Base-by-base conservation (phyloP, 2,888 invertebrate species). In the Dolichopus griseipennis region DNA sequence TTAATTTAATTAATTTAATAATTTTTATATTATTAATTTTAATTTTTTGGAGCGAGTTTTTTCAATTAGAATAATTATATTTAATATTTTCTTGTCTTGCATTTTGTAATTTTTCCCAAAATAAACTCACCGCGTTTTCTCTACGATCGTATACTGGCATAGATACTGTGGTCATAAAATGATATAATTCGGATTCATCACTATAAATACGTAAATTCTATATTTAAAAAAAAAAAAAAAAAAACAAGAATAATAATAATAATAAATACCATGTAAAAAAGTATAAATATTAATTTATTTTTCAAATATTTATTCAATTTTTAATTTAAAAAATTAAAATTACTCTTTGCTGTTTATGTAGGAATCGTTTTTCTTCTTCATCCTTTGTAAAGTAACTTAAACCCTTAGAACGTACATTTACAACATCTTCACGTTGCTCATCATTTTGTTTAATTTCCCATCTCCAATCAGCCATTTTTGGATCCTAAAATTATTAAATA, bases 81-180 rank as follows among this genome's bases (percentile, higher is more conserved):
- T 67, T 43, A 22, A 22, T 62, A 62, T 62, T 62, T 62, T 62
- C 52, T 52, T 33, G 27, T 18, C 20, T 65, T 52, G 1, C 18
- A 52, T 52, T 18, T n/a, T 37, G 18, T 15, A 62, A 62, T 22
- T 22, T 62, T 27, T 27, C 27, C 27, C 10, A 62, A 62, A 22
- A 62, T 21, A 62, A 62, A 81, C 90, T 86, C 85, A 92, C 92
- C 86, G 91, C 91, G 81, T 91, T 90, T 73, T 90, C 89, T 65
- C 91, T 88, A 73, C 89, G 87, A 83, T 96, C 94, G 79, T 93
- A 95, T 61, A 96, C 95, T 9, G 96, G 96, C 85, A 93, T 90
- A 68, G 95, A 92, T 20, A 96, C 93, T 9, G 96, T 93, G 18
- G 94, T 95, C 90, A 95, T 93, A 78, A 95, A 84, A 74, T 90